Conservation (phyloP, 2,797 vertebrate genomes). For the Mergus octosetaceus region DNA sequence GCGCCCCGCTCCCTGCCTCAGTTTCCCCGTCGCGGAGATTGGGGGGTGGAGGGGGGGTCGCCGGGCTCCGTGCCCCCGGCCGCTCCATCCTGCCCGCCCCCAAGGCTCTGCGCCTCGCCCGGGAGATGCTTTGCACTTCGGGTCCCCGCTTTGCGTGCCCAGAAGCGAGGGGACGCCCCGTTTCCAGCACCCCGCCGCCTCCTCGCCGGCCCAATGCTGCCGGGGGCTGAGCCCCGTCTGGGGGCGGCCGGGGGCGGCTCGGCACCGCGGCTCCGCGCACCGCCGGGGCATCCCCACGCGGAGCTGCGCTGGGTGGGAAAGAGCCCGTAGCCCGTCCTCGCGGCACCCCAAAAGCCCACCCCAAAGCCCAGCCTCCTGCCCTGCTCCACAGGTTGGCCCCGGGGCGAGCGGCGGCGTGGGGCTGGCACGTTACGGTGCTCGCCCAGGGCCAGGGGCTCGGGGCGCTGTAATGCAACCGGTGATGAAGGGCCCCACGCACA, state of each 20-base stretch:
- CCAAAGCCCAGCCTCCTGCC: background rate
- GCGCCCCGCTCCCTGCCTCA: background rate
- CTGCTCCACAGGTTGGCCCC: conserved; percentile 31
- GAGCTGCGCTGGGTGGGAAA: background rate
- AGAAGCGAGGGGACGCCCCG: background rate
- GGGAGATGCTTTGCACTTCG: background rate
- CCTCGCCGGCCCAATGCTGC: background rate
- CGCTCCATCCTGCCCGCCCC: background rate
- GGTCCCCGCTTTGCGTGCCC: background rate
- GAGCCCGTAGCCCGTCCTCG: background rate
- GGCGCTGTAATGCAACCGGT: conserved; percentile 8
- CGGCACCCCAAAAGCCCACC: background rate
- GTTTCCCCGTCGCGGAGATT: background rate
- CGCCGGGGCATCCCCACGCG: background rate
- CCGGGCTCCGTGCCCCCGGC: background rate
- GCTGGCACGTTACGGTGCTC: background rate
- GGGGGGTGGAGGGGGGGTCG: background rate
- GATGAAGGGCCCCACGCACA: background rate
- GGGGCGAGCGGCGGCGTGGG: background rate
- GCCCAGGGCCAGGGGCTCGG: background rate
- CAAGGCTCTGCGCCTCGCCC: background rate
- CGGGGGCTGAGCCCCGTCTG: background rate
- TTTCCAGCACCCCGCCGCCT: background rate
- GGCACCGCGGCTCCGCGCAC: background rate
- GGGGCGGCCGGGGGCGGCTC: background rate